A percentile compares a stretch with the other conserved stretches of the same genome.
Conservation (phyloP, 1,140 invertebrate species). For the Coptotermes formosanus region DNA sequence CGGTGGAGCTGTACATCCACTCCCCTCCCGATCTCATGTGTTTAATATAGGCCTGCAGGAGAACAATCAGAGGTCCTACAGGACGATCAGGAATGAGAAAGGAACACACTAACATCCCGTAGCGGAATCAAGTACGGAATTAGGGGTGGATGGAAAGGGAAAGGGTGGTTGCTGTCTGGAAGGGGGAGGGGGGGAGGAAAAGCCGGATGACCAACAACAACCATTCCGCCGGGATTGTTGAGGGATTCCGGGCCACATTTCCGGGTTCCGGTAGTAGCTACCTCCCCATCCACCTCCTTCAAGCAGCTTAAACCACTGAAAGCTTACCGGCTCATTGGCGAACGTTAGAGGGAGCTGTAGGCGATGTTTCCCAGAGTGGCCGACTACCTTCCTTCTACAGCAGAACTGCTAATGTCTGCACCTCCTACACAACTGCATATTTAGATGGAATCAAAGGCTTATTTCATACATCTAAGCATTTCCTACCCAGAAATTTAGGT, state of each 20-base stretch:
- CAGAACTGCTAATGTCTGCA: too few species aligned
- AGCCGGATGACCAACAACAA: constrained; percentile 31
- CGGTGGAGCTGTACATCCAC: too few species aligned
- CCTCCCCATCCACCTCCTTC: constrained; percentile 19
- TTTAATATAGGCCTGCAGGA: too few species aligned
- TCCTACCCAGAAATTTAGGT: neutral
- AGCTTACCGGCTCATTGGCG: constrained; percentile 30
- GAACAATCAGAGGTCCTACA: too few species aligned
- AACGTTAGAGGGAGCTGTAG: neutral
- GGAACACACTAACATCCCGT: neutral
- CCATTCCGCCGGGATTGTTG: constrained; percentile 31
- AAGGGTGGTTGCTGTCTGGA: too few species aligned
- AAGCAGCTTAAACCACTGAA: constrained; percentile 14
- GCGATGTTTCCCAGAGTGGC: neutral
- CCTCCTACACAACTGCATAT: neutral
- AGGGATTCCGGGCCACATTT: constrained; percentile 34
- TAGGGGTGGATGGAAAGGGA: neutral
- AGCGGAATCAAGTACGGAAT: neutral
- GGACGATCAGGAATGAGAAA: too few species aligned
- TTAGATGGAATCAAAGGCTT: neutral
- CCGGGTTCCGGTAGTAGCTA: constrained; percentile 30
- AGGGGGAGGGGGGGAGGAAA: neutral
- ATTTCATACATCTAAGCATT: neutral
- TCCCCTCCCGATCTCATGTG: too few species aligned
- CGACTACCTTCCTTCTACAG: too few species aligned